Percentiles rank a stretch among this genome's conserved stretches.
Conservation (phyloP, 1,140 invertebrate genomes). For the Drosophila bifasciata region DNA sequence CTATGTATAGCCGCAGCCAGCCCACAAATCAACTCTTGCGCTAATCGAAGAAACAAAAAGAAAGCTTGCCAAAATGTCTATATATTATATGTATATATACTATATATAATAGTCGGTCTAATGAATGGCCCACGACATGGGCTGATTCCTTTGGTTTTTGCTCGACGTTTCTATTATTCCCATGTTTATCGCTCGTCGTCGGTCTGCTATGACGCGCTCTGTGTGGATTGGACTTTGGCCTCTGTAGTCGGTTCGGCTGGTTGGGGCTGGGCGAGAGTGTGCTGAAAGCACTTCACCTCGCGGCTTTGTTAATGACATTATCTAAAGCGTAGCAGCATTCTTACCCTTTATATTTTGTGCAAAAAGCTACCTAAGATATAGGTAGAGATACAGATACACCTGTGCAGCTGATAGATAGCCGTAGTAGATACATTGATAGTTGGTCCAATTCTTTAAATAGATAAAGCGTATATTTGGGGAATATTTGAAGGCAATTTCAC, state of each 20-base stretch:
- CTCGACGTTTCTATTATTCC: constrained; percentile 2
- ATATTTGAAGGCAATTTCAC: not conserved
- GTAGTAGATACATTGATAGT: too few species aligned
- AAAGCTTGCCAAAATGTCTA: constrained; percentile 22
- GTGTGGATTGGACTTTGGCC: constrained; percentile 19
- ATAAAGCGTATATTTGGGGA: not conserved
- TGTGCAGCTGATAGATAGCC: too few species aligned
- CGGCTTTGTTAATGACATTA: constrained; percentile 1
- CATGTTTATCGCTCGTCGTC: constrained; percentile 5
- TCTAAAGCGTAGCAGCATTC: not conserved
- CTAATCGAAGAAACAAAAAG: constrained; percentile 12
- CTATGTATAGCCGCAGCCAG: too few species aligned
- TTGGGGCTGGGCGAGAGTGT: not conserved
- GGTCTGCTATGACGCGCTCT: constrained; percentile 17
- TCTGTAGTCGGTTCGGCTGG: not conserved
- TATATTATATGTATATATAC: not conserved
- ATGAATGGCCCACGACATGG: constrained; percentile 20
- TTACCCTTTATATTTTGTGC: too few species aligned
- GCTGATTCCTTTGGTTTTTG: constrained; percentile 1
- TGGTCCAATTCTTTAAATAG: not conserved
- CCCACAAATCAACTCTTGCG: not conserved
- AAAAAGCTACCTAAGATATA: too few species aligned
- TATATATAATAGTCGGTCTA: not conserved
- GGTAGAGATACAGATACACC: too few species aligned
- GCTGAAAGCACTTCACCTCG: too few species aligned